These are phyloP conservation scores for Drosophila aff. DNA, from an alignment of 1,140 invertebrate species.

Conservation along the genomic window DNA sequence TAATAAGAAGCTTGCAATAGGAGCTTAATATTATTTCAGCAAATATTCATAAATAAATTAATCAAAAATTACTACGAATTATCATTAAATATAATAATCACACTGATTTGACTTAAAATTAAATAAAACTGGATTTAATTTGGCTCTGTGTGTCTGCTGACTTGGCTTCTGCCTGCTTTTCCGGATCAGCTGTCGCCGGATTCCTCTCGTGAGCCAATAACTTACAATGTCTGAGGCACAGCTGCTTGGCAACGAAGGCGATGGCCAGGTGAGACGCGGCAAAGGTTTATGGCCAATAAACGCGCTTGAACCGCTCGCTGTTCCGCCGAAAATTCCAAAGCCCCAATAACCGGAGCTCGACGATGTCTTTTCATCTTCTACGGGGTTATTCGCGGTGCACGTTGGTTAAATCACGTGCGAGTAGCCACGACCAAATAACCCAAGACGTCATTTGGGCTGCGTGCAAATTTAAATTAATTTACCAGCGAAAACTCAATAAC, in stretches of 20 bases:
- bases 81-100: background rate
- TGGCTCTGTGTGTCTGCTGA: background rate
- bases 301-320: constrained; percentile 66
- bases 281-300: constrained; percentile 64
- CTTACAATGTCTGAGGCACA: constrained; percentile 29
- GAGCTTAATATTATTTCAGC: background rate
- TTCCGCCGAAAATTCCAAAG: constrained; percentile 45
- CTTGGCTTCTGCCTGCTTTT: constrained; percentile 1
- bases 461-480: constrained; percentile 71
- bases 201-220: constrained; percentile 40
- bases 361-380: constrained; percentile 4
- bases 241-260: constrained; percentile 23
- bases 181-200: constrained; percentile 32
- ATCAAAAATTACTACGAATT: background rate
- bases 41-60: background rate
- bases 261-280: constrained; percentile 31
- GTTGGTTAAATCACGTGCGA: constrained; percentile 61
- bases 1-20: background rate
- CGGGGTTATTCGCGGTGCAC: constrained; percentile 49
- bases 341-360: constrained; percentile 32
- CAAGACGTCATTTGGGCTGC: constrained; percentile 65
- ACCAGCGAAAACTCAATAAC: constrained; percentile 47
- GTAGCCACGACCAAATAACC: constrained; percentile 32
- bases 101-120: background rate
- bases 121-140: background rate